phyloP scores from a whole-genome alignment of 2,113 vertebrate genomes.

The Hippocampus zosterae region DNA sequence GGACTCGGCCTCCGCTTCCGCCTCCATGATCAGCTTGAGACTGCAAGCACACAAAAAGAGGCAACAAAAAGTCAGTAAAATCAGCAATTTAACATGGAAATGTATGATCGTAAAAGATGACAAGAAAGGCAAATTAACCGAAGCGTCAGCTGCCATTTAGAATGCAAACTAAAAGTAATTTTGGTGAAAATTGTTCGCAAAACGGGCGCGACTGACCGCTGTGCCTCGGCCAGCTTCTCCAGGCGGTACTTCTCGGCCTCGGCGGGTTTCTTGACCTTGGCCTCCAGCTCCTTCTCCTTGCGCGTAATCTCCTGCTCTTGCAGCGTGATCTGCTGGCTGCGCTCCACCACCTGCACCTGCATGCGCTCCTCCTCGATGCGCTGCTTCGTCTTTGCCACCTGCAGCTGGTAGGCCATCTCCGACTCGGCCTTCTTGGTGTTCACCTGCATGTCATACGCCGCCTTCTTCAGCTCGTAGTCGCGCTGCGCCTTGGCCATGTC shows the following conservation, averaged over 20 bases:
- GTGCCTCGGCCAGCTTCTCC: conserved; percentile 82
- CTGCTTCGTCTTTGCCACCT: conserved; percentile 95
- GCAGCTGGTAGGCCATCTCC: conserved; percentile 87
- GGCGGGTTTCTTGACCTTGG: conserved; percentile 82
- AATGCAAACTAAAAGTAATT: too few species aligned
- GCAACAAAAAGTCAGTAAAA: too few species aligned
- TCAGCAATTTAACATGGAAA: too few species aligned
- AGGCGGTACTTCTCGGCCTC: conserved; percentile 83
- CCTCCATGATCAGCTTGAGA: conserved; percentile 85
- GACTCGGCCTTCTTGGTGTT: conserved; percentile 88
- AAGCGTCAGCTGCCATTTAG: too few species aligned
- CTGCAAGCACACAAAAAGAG: conserved; percentile 42
- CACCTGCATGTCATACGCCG: conserved; percentile 81
- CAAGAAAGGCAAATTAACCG: too few species aligned
- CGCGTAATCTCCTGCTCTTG: conserved; percentile 88
- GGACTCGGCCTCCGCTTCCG: conserved; percentile 83
- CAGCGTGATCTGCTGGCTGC: conserved; percentile 84
- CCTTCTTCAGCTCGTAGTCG: conserved; percentile 89
- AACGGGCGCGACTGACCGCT: conserved; percentile 61
- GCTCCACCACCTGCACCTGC: conserved; percentile 88
- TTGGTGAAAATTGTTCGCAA: too few species aligned
- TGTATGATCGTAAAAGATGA: too few species aligned
- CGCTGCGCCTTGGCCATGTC: conserved; percentile 92
- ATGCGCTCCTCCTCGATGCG: conserved; percentile 89
- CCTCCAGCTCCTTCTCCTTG: conserved; percentile 85